Percentiles rank a stretch among this genome's conserved stretches.
These are phyloP conservation scores for Ornithorhynchus anatinus DNA, from an alignment of 2,113 vertebrate genomes.

Conservation along the genomic window DNA sequence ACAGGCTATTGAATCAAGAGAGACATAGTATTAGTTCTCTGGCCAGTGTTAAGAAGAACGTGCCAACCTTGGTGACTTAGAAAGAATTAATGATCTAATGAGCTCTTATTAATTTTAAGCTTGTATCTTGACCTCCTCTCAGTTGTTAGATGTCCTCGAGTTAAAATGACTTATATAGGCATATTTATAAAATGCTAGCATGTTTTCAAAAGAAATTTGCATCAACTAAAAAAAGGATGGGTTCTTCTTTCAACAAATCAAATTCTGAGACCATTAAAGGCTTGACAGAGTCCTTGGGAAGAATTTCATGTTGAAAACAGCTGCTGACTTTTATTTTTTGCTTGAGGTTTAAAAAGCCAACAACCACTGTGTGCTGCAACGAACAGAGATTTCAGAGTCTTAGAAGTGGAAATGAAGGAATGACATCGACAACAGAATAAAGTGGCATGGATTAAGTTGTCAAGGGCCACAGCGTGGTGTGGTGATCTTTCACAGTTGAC, in stretches of 20 bases:
- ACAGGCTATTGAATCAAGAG: background rate
- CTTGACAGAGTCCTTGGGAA: constrained; percentile 28
- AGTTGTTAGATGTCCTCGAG: background rate
- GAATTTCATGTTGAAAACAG: background rate
- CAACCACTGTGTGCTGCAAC: background rate
- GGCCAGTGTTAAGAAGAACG: constrained; percentile 11
- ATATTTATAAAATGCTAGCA: background rate
- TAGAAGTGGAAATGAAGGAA: background rate
- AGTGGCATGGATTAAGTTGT: background rate
- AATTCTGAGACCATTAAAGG: constrained; percentile 22
- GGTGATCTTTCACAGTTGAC: background rate
- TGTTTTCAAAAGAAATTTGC: background rate
- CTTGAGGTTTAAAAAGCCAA: background rate
- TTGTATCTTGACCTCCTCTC: constrained; percentile 31
- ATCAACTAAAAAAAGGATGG: constrained; percentile 36
- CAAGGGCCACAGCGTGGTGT: no score
- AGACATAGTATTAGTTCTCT: background rate
- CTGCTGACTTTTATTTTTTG: background rate
- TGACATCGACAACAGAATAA: background rate
- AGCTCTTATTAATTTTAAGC: constrained; percentile 49
- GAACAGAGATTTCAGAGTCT: background rate
- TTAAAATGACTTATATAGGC: constrained; percentile 35
- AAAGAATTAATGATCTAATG: constrained; percentile 53
- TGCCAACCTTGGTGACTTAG: constrained; percentile 15
- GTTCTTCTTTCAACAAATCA: constrained; percentile 47